Percentiles rank a stretch among this genome's conserved stretches.
phyloP scores from a whole-genome alignment of 1,140 invertebrate genomes.

The Arctopsyche grandis region DNA sequence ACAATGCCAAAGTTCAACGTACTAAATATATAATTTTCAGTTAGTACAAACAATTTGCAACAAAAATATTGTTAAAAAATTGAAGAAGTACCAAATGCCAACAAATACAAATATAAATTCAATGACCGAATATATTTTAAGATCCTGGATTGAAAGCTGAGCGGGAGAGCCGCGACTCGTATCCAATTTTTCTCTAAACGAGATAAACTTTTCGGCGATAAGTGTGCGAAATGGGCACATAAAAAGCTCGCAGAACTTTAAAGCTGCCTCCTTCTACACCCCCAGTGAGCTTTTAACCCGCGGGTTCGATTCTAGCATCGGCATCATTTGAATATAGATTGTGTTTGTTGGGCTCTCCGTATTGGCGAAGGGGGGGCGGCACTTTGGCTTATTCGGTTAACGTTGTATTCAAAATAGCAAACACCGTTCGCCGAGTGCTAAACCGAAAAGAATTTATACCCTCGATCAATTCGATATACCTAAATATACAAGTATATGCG shows the following conservation, averaged over 20 bases:
- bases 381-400: conserved; percentile 24
- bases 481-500: background rate
- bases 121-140: too few relatives aligned
- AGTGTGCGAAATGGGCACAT: conserved; percentile 46
- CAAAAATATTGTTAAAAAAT: too few relatives aligned
- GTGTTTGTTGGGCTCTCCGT: conserved; percentile 31
- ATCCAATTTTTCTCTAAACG: conserved; percentile 43
- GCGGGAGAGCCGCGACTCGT: conserved; percentile 2
- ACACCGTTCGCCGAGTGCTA: background rate
- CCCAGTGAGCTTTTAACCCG: background rate
- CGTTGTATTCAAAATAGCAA: conserved; percentile 27
- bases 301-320: conserved; percentile 47
- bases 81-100: too few relatives aligned
- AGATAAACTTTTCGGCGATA: conserved; percentile 42
- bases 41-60: too few relatives aligned
- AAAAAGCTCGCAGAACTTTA: conserved; percentile 43
- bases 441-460: background rate
- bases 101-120: too few relatives aligned
- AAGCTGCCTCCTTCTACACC: background rate
- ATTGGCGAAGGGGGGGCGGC: conserved; percentile 10
- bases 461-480: background rate
- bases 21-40: too few relatives aligned
- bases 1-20: too few relatives aligned
- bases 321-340: conserved; percentile 54
- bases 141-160: background rate